Evolutionary conservation across 2,888 invertebrate genomes (phyloP).

Genomic region (Panzeria rudis): DNA sequence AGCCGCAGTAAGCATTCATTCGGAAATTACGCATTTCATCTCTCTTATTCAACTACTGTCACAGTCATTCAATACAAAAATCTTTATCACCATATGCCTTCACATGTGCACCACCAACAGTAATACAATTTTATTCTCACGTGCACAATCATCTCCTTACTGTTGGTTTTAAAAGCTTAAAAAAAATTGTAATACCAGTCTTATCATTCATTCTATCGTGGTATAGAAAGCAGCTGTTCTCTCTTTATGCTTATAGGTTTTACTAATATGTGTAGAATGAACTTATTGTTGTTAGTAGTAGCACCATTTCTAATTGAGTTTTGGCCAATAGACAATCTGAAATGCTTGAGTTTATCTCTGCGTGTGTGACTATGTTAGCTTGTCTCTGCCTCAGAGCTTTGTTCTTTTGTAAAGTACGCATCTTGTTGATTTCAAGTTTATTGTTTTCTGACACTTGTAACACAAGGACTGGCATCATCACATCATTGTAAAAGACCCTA

Average conservation of each 20-base stretch:
- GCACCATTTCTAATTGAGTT: conserved; percentile 23
- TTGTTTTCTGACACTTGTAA: conserved; percentile 50
- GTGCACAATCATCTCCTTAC: not conserved
- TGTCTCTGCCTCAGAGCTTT: not conserved
- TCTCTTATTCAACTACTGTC: not conserved
- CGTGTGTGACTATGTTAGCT: not conserved
- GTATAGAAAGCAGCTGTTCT: not conserved
- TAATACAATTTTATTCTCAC: not conserved
- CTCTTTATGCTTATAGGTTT: not conserved
- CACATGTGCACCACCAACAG: not conserved
- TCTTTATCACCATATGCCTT: no score
- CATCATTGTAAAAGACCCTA: conserved; percentile 19
- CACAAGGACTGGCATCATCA: conserved; percentile 26
- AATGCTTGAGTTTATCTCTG: not conserved
- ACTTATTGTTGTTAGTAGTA: not conserved
- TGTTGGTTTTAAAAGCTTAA: not conserved
- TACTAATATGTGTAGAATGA: not conserved
- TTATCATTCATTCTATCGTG: not conserved
- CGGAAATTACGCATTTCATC: not conserved
- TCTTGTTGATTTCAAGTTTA: conserved; percentile 56
- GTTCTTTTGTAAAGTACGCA: not conserved
- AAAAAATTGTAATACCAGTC: not conserved
- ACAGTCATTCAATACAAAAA: no score
- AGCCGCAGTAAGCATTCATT: no score
- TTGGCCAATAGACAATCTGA: conserved; percentile 20